Conservation (phyloP, 2,797 vertebrate genomes). For the Champsocephalus esox region DNA sequence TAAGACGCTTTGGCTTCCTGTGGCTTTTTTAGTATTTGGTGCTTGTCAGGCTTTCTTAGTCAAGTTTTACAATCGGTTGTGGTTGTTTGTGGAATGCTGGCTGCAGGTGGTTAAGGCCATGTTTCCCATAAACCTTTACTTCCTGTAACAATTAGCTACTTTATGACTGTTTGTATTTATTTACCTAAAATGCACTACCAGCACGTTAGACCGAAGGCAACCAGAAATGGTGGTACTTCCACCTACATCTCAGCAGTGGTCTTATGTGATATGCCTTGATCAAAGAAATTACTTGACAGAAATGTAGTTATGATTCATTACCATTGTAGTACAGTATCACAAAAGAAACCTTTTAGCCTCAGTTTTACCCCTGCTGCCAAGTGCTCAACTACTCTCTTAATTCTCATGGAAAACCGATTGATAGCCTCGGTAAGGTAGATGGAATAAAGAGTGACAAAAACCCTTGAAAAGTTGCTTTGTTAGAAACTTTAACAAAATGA, state of each 20-base stretch:
- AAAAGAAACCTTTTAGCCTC: conserved; percentile 19
- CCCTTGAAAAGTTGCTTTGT: conserved; percentile 65
- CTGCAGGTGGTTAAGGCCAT: conserved; percentile 30
- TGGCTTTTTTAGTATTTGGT: conserved; percentile 57
- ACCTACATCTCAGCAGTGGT: background rate
- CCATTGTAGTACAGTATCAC: background rate
- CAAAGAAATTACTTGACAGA: conserved; percentile 3
- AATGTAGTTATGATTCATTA: conserved; percentile 15
- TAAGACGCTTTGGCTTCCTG: conserved; percentile 52
- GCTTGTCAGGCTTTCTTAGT: conserved; percentile 48
- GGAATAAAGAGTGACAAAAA: conserved; percentile 38
- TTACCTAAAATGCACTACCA: background rate
- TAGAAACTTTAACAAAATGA: conserved; percentile 69
- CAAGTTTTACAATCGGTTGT: conserved; percentile 44
- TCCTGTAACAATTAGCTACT: conserved; percentile 49
- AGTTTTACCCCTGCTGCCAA: conserved; percentile 20
- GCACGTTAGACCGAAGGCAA: background rate
- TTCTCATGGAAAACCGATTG: conserved; percentile 34
- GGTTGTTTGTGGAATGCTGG: conserved; percentile 44
- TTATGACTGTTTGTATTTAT: conserved; percentile 24
- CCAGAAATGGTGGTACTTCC: background rate
- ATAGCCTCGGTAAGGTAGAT: conserved; percentile 31
- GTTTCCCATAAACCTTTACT: conserved; percentile 47
- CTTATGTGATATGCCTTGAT: conserved; percentile 3
- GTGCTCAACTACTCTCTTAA: conserved; percentile 32